Evolutionary conservation across 1,140 invertebrate species (phyloP).

Genomic region (Plodia interpunctella): DNA sequence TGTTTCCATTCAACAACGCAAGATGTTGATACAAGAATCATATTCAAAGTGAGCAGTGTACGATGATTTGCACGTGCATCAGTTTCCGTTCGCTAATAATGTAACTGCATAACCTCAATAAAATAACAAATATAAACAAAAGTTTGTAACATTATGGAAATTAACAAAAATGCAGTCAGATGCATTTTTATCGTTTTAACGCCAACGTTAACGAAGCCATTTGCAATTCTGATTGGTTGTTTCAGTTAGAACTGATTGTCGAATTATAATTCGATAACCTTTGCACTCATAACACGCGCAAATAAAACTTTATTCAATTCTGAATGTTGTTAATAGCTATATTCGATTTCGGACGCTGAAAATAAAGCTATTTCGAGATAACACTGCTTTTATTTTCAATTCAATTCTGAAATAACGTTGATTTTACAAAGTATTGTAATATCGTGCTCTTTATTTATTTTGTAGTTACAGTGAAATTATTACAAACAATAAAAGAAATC

Average conservation of each 20-base stretch:
- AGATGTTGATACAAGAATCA: too few species aligned
- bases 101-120: too few species aligned
- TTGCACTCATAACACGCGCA: not conserved
- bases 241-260: constrained; percentile 34
- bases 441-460: not conserved
- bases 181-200: constrained; percentile 5
- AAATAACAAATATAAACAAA: not conserved
- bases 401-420: not conserved
- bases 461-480: not conserved
- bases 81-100: too few species aligned
- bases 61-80: too few species aligned
- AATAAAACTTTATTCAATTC: constrained; percentile 6
- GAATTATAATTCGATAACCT: constrained; percentile 38
- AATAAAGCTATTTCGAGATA: not conserved
- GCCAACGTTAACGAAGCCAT: constrained; percentile 25
- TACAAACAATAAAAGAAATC: too few species aligned
- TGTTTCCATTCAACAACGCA: too few species aligned
- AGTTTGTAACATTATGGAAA: not conserved
- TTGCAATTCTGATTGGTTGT: constrained; percentile 49
- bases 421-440: not conserved
- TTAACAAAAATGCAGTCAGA: not conserved
- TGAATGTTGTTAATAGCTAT: not conserved
- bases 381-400: not conserved
- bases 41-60: too few species aligned
- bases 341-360: not conserved